Percentiles rank a stretch among this genome's conserved stretches.
These are phyloP conservation scores for Deroplatys truncata DNA, from an alignment of 2,888 invertebrate species.

Conservation along the genomic window DNA sequence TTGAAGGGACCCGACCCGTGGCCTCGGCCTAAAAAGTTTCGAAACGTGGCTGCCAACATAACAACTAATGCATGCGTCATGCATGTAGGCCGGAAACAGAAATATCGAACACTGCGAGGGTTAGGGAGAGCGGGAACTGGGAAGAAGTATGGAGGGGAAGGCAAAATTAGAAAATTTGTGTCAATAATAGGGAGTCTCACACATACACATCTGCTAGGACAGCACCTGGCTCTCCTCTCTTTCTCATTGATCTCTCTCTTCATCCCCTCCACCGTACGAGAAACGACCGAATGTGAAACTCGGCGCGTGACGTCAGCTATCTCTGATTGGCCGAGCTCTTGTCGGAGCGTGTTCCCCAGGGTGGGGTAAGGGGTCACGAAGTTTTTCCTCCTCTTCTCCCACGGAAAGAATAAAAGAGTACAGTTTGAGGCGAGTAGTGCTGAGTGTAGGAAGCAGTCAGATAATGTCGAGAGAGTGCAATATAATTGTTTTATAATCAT, in stretches of 20 bases:
- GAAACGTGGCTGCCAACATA: background rate
- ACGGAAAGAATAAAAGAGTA: conserved; percentile 2
- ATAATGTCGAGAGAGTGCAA: background rate
- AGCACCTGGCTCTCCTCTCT: background rate
- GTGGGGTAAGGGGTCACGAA: background rate
- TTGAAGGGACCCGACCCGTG: background rate
- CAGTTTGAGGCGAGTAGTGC: background rate
- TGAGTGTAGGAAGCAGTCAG: background rate
- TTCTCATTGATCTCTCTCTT: background rate
- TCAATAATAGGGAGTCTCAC: background rate
- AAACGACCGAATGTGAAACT: background rate
- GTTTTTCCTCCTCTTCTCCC: background rate
- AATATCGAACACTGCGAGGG: background rate
- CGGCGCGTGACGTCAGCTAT: background rate
- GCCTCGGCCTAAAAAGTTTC: background rate
- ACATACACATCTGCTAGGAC: background rate
- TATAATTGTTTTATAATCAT: background rate
- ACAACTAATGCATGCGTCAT: background rate
- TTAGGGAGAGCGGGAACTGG: background rate
- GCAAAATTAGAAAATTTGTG: background rate
- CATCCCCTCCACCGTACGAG: background rate
- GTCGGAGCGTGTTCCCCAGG: background rate
- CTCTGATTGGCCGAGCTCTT: background rate
- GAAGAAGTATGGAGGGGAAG: background rate
- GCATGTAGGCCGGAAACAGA: background rate